Percentiles rank a stretch among this genome's conserved stretches.
Conservation (phyloP, 2,797 vertebrate genomes). For the Mus caroli region DNA sequence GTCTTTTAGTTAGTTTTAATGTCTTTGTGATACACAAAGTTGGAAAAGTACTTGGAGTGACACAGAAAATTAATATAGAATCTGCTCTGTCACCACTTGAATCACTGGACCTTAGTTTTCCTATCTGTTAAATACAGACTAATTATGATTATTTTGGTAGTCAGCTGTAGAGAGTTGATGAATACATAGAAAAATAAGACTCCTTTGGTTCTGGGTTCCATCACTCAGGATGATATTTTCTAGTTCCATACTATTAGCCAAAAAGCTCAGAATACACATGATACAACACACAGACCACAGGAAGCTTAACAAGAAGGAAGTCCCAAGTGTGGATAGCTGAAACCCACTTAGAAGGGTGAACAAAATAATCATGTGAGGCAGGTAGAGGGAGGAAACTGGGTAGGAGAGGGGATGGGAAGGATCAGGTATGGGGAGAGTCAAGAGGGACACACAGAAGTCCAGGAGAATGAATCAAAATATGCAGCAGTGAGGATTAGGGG, state of each 20-base stretch:
- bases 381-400: neutral
- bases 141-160: neutral
- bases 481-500: neutral
- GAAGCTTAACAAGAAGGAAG: neutral
- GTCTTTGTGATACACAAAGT: neutral
- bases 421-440: neutral
- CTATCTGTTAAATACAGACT: slow-evolving; percentile 9
- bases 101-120: neutral
- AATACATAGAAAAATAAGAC: neutral
- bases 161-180: neutral
- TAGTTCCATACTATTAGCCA: neutral
- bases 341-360: neutral
- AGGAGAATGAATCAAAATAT: neutral
- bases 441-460: neutral
- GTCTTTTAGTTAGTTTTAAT: neutral
- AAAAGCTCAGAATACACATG: neutral
- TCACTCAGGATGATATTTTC: neutral
- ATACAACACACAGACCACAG: neutral
- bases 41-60: neutral
- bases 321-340: neutral
- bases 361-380: neutral
- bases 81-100: neutral
- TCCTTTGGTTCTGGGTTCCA: neutral
- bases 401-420: neutral
- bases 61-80: neutral